phyloP scores from a whole-genome alignment of 2,888 invertebrate species.

The Ferdinandea cuprea region DNA sequence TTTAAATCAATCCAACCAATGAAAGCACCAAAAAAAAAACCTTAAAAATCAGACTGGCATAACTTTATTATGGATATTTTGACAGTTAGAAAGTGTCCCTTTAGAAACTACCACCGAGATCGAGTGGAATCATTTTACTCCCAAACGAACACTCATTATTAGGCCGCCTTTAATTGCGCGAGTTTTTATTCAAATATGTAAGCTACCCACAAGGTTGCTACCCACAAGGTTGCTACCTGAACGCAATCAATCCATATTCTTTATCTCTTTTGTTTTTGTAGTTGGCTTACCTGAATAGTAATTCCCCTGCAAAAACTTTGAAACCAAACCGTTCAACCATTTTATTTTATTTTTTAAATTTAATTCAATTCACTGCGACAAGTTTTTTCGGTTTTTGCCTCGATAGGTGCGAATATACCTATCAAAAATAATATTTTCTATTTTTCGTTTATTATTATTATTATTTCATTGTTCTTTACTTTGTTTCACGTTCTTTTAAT shows the following conservation, averaged over 20 bases:
- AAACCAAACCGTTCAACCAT: constrained; percentile 42
- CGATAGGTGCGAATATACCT: constrained; percentile 1
- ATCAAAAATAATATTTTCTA: not conserved
- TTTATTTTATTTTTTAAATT: not conserved
- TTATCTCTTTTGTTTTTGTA: not conserved
- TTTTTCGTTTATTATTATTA: not conserved
- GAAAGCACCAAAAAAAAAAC: too few species aligned
- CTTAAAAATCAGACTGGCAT: too few species aligned
- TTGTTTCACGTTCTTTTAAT: not conserved
- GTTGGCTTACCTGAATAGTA: constrained; percentile 21
- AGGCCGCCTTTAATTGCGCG: too few species aligned
- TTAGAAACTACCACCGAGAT: too few species aligned
- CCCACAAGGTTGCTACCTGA: constrained; percentile 4
- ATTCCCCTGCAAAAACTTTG: constrained; percentile 45
- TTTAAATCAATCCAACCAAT: too few species aligned
- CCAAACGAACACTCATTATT: too few species aligned
- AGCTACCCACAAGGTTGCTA: too few species aligned
- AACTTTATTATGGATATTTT: too few species aligned
- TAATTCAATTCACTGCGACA: not conserved
- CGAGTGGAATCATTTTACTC: too few species aligned
- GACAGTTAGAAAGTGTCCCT: too few species aligned
- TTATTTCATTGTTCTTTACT: not conserved
- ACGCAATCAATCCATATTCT: not conserved
- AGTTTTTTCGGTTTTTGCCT: not conserved
- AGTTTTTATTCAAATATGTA: too few species aligned